Evolutionary conservation across 2,113 vertebrate species (phyloP).

Genomic region (Rhinichthys klamathensis): DNA sequence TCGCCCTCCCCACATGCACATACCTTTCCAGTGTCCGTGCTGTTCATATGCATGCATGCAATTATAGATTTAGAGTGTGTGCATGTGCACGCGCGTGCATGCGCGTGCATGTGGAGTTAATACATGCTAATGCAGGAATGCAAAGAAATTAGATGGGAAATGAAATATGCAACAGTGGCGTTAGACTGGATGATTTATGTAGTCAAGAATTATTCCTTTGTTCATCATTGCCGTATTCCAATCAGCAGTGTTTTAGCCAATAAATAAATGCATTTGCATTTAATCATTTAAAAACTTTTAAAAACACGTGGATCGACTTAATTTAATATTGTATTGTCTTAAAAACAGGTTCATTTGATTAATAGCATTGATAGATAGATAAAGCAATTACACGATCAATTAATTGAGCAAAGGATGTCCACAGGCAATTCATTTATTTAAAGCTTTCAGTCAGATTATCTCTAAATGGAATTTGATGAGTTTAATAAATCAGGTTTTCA

Average conservation of each 20-base stretch:
- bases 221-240: neutral
- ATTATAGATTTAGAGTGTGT: neutral
- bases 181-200: slow-evolving; percentile 33
- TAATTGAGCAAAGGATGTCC: neutral
- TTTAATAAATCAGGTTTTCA: neutral
- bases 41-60: slow-evolving; percentile 9
- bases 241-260: neutral
- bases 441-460: neutral
- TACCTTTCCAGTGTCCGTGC: slow-evolving; percentile 68
- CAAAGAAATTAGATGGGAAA: neutral
- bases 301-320: neutral
- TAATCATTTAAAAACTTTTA: no score
- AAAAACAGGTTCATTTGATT: neutral
- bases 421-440: neutral
- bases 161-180: neutral
- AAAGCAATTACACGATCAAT: neutral
- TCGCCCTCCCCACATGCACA: slow-evolving; percentile 71
- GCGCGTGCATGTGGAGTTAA: neutral
- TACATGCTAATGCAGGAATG: neutral
- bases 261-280: neutral
- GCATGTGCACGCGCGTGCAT: neutral
- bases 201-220: slow-evolving; percentile 6
- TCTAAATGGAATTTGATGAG: neutral
- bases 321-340: no score
- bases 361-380: neutral